Conservation (phyloP, 1,140 invertebrate species). For the Calephelis virginiensis region DNA sequence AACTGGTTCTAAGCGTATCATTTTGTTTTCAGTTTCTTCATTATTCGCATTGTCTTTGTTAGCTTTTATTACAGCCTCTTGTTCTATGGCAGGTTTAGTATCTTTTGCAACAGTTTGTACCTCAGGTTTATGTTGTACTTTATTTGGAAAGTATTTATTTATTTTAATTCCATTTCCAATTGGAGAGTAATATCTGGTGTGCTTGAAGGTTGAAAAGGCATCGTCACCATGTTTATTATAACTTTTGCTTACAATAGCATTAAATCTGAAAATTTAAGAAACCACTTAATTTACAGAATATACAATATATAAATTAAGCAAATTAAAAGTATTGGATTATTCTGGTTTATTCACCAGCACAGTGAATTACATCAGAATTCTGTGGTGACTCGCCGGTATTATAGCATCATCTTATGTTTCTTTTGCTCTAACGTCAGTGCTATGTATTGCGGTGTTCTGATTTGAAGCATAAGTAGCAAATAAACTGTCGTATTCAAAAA, state of each 20-base stretch:
- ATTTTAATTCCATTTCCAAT: constrained; percentile 57
- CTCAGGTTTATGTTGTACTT: constrained; percentile 33
- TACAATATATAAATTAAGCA: too few species aligned
- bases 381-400: too few species aligned
- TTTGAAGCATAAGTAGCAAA: too few species aligned
- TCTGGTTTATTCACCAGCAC: too few species aligned
- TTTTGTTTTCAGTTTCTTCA: constrained; percentile 19
- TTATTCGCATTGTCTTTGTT: constrained; percentile 21
- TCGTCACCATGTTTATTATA: constrained; percentile 58
- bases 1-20: constrained; percentile 18
- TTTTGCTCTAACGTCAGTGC: too few species aligned
- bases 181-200: constrained; percentile 56
- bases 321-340: too few species aligned
- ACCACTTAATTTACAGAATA: not conserved
- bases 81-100: constrained; percentile 36
- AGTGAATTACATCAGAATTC: too few species aligned
- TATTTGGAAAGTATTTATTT: constrained; percentile 63
- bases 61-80: constrained; percentile 23
- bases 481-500: too few species aligned
- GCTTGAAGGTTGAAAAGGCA: constrained; percentile 53
- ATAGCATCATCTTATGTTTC: too few species aligned
- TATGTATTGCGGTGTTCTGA: too few species aligned
- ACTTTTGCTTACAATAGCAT: constrained; percentile 65
- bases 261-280: constrained; percentile 49
- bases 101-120: constrained; percentile 30